phyloP scores from a whole-genome alignment of 2,888 invertebrate species.

The Lycophotia porphyrea region DNA sequence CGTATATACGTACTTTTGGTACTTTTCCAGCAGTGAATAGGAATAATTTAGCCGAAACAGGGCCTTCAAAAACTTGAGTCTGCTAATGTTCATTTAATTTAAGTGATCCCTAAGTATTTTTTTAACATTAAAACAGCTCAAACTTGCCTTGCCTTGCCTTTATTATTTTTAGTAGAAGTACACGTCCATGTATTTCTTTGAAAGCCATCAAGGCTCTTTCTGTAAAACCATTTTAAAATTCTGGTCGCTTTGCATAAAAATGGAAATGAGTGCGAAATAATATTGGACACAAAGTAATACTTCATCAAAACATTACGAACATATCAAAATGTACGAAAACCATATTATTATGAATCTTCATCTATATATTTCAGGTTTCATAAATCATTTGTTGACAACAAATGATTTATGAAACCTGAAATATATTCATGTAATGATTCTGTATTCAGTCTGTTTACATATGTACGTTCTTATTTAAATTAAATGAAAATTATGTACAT shows the following conservation, averaged over 20 bases:
- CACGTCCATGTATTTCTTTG: constrained; percentile 30
- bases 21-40: background rate
- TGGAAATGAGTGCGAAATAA: constrained; percentile 48
- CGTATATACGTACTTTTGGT: background rate
- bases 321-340: constrained; percentile 31
- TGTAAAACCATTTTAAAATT: constrained; percentile 44
- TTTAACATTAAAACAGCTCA: constrained; percentile 9
- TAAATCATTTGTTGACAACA: no score
- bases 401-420: constrained; percentile 41
- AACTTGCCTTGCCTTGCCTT: constrained; percentile 10
- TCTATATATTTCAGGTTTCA: no score
- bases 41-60: background rate
- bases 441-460: constrained; percentile 25
- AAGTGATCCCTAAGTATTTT: constrained; percentile 12
- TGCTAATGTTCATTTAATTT: constrained; percentile 10
- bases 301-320: constrained; percentile 14
- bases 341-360: constrained; percentile 14
- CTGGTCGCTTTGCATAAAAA: constrained; percentile 51
- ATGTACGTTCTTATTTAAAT: constrained; percentile 30
- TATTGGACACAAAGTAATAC: constrained; percentile 2
- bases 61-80: constrained; percentile 8
- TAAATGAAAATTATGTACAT: constrained; percentile 16
- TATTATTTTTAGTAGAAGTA: constrained; percentile 20
- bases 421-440: constrained; percentile 9
- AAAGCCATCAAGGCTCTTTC: constrained; percentile 30